These are phyloP conservation scores for Papilio dardanus DNA, from an alignment of 1,140 invertebrate genomes.

Conservation along the genomic window DNA sequence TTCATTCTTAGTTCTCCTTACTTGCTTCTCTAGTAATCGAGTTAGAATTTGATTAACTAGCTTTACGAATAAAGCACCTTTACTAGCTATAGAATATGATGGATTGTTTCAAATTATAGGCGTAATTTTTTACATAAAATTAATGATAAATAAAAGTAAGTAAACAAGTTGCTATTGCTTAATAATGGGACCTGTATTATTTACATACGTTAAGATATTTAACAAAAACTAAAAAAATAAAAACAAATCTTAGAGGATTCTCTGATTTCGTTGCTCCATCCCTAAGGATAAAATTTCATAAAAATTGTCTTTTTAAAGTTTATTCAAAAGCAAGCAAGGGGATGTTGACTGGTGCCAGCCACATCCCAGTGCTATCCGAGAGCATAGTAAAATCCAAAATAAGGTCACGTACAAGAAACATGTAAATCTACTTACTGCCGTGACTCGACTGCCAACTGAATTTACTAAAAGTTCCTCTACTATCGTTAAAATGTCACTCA, in stretches of 20 bases:
- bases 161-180: too few species aligned
- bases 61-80: conserved; percentile 28
- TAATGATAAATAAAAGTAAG: too few species aligned
- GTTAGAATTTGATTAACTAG: conserved; percentile 1
- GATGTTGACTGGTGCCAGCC: conserved; percentile 38
- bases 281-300: background rate
- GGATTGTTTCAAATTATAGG: conserved; percentile 10
- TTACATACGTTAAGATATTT: too few species aligned
- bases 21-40: conserved; percentile 21
- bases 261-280: background rate
- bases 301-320: conserved; percentile 5
- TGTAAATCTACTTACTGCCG: conserved; percentile 77
- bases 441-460: conserved; percentile 61
- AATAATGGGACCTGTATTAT: too few species aligned
- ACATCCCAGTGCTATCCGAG: conserved; percentile 59
- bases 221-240: too few species aligned
- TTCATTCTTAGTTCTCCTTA: background rate
- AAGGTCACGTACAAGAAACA: conserved; percentile 73
- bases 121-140: too few species aligned
- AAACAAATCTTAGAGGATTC: background rate
- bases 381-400: conserved; percentile 70
- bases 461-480: conserved; percentile 57
- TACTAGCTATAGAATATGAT: conserved; percentile 19
- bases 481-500: conserved; percentile 48
- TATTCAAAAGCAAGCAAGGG: conserved; percentile 20